phyloP scores from a whole-genome alignment of 2,113 vertebrate genomes.

The Shinisaurus crocodilurus region DNA sequence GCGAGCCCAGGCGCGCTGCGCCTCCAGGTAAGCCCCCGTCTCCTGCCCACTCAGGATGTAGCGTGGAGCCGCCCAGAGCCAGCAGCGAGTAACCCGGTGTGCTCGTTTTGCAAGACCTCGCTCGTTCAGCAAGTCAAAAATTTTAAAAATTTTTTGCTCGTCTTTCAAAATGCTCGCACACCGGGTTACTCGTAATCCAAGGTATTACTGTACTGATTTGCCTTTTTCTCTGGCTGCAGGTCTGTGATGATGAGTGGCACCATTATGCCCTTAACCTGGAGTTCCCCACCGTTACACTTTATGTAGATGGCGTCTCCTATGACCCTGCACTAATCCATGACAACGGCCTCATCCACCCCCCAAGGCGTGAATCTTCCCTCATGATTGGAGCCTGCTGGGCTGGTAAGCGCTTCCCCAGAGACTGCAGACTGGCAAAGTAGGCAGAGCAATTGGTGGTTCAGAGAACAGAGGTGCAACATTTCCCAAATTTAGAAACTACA shows the following conservation, averaged over 20 bases:
- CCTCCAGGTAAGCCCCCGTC: no score
- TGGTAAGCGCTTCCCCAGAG: conserved; percentile 51
- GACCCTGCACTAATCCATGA: conserved; percentile 97
- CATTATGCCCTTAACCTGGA: conserved; percentile 96
- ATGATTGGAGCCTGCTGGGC: conserved; percentile 95
- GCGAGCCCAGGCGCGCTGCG: no score
- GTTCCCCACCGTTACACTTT: conserved; percentile 94
- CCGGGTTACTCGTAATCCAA: no score
- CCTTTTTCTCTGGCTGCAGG: conserved; percentile 68
- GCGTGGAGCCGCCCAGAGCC: no score
- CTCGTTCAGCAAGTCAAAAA: no score
- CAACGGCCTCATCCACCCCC: conserved; percentile 93
- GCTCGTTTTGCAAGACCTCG: no score
- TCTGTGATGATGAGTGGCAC: conserved; percentile 97
- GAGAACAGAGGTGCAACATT: background rate
- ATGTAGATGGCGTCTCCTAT: conserved; percentile 94
- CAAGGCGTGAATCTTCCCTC: conserved; percentile 84
- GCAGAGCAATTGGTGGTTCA: background rate
- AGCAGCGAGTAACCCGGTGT: no score
- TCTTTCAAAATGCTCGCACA: no score
- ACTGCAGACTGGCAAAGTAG: background rate
- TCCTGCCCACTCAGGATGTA: no score
- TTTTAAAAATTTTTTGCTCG: no score
- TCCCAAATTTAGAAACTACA: background rate
- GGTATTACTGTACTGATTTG: background rate